A percentile compares a stretch with the other conserved stretches of the same genome.
phyloP scores from a whole-genome alignment of 2,113 vertebrate genomes.

The Bombycilla garrulus region DNA sequence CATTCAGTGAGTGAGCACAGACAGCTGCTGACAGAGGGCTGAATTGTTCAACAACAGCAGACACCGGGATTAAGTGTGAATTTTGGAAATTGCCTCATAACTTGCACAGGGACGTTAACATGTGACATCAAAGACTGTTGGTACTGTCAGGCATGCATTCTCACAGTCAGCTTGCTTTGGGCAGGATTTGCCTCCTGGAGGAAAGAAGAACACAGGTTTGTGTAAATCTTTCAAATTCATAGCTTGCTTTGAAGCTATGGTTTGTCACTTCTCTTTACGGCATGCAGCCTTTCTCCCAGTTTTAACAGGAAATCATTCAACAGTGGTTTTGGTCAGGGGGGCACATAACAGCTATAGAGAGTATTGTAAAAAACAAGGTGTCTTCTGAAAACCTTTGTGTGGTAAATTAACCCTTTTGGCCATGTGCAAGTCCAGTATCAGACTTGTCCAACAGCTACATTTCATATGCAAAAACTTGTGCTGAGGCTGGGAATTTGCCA shows the following conservation, averaged over 20 bases:
- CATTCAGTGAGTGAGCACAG: neutral
- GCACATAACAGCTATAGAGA: accelerated
- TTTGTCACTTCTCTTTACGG: neutral
- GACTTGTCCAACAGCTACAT: neutral
- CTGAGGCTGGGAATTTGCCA: neutral
- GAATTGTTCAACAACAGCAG: neutral
- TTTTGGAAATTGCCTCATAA: neutral
- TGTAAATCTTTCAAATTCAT: neutral
- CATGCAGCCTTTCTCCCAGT: neutral
- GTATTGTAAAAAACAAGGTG: neutral
- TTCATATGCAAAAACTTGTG: neutral
- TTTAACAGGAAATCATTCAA: neutral
- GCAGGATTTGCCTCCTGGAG: neutral
- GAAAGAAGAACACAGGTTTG: neutral
- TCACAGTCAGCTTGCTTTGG: neutral
- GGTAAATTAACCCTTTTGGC: neutral
- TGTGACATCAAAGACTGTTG: neutral
- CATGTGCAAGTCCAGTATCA: neutral
- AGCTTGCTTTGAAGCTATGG: neutral
- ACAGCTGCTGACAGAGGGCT: neutral
- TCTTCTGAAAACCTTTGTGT: neutral
- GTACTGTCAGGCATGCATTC: neutral
- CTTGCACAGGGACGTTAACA: neutral
- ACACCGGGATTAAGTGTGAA: neutral
- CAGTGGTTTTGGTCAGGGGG: neutral